Base-by-base conservation (phyloP, 2,888 invertebrate species). In the Trissoscelio sp. region DNA sequence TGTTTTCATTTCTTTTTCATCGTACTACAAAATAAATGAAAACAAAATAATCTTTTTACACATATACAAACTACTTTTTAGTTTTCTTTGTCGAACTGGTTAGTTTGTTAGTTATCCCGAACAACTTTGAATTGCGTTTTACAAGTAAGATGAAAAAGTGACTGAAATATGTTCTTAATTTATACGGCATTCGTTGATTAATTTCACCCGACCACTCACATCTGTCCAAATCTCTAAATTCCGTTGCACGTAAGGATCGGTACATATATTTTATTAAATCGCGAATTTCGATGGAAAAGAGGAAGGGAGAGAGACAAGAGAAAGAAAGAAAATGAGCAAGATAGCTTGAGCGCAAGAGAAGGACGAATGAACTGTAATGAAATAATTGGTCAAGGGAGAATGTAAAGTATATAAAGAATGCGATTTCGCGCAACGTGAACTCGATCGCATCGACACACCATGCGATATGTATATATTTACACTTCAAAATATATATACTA, bases 381-480 rank as follows among this genome's bases (percentile, higher is more conserved):
- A 67, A 42, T 37, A 57, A 70, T 53, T 57, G 74, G 64, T 64
- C 55, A 57, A 70, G 58, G 34, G 37, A 62, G 48, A 58, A 53
- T 82, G 69, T 82, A 82, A 78, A 79, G 44, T 74, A 79, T 74
- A 79, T 69, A 70, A 77, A 72, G 48, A 78, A 55, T 78, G 77
- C 80, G 60, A 80, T 66, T 66, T 78, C 58, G 72, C 72, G 73
- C 70, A 64, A 77, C 67, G 67, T 64, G 81, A 83, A 69, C 46
- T 73, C 51, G 62, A 51, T 80, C 70, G 81, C 72, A 79, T 83
- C 75, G 79, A 79, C 37, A 84, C 79, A 81, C 74, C 83, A 84
- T 86, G 84, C 83, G 84, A 86, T 85, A 85, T 86, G 85, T 87
- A 86, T 80, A 85, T 87, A 85, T 83, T 84, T 82, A 74, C 80